phyloP scores from a whole-genome alignment of 2,113 vertebrate species.

The Rhegmatorhina hoffmannsi region DNA sequence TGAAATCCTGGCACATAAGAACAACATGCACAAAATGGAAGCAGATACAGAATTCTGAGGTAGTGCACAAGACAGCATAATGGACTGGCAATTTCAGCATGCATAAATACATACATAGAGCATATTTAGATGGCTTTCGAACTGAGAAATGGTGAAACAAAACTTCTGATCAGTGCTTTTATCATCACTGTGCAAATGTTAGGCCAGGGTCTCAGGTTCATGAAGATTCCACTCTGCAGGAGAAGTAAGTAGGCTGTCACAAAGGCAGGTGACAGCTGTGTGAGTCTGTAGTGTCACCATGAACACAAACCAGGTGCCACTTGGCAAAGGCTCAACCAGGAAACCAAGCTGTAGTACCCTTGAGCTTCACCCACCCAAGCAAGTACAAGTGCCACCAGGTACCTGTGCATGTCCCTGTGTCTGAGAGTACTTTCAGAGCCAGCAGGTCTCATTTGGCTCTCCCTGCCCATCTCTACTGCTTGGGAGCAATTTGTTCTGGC shows the following conservation, averaged over 20 bases:
- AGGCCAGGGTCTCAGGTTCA: background rate
- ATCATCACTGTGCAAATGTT: background rate
- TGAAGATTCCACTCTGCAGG: background rate
- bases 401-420: accelerated
- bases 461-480: accelerated
- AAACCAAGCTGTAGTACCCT: background rate
- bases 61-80: background rate
- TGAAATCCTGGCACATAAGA: background rate
- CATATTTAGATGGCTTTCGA: background rate
- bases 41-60: background rate
- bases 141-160: background rate
- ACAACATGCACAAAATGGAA: background rate
- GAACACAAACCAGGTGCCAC: background rate
- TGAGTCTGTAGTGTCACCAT: background rate
- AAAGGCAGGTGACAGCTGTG: background rate
- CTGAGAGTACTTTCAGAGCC: background rate
- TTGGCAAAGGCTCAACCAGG: background rate
- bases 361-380: background rate
- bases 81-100: background rate
- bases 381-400: background rate
- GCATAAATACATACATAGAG: background rate
- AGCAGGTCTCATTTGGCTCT: background rate
- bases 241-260: background rate
- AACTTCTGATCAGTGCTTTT: background rate
- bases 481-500: background rate